Percentiles rank a stretch among this genome's conserved stretches.
These are phyloP conservation scores for Ypsolopha scabrella DNA, from an alignment of 2,888 invertebrate genomes.

Conservation along the genomic window DNA sequence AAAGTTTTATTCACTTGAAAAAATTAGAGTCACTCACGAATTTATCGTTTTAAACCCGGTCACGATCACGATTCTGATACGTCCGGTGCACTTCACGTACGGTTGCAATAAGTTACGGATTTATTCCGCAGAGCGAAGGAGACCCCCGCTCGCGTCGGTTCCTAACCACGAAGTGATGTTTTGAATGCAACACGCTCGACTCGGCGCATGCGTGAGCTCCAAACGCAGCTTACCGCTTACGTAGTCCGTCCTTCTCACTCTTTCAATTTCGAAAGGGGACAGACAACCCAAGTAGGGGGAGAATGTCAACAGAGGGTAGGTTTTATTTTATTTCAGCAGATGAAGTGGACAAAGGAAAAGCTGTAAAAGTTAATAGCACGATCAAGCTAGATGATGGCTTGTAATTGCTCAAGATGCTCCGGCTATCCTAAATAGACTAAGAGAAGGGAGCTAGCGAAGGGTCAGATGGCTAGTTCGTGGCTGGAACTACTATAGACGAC, in stretches of 20 bases:
- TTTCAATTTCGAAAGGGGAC: slow-evolving; percentile 12
- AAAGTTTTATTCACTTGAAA: neutral
- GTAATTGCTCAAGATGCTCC: too few species aligned
- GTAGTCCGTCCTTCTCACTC: slow-evolving; percentile 12
- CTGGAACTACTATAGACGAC: too few species aligned
- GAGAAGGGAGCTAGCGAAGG: too few species aligned
- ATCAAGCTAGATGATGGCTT: too few species aligned
- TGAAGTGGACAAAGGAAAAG: neutral
- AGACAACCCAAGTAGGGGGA: slow-evolving; percentile 10
- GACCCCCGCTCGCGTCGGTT: slow-evolving; percentile 47
- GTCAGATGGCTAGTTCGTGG: too few species aligned
- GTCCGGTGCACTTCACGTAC: neutral
- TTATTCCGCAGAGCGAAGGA: slow-evolving; percentile 15
- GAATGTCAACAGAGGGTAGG: slow-evolving; percentile 32
- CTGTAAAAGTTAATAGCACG: neutral
- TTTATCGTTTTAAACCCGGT: neutral
- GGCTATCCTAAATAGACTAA: too few species aligned
- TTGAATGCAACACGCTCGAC: slow-evolving; percentile 10
- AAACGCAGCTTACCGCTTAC: slow-evolving; percentile 4
- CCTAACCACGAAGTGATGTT: slow-evolving; percentile 45
- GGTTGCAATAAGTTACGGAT: neutral
- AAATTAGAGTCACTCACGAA: neutral
- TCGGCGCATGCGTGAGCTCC: slow-evolving; percentile 26
- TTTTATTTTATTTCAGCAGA: slow-evolving; percentile 14
- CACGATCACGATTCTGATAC: neutral